phyloP scores from a whole-genome alignment of 2,888 invertebrate genomes.

The Pristionchus entomophagus region DNA sequence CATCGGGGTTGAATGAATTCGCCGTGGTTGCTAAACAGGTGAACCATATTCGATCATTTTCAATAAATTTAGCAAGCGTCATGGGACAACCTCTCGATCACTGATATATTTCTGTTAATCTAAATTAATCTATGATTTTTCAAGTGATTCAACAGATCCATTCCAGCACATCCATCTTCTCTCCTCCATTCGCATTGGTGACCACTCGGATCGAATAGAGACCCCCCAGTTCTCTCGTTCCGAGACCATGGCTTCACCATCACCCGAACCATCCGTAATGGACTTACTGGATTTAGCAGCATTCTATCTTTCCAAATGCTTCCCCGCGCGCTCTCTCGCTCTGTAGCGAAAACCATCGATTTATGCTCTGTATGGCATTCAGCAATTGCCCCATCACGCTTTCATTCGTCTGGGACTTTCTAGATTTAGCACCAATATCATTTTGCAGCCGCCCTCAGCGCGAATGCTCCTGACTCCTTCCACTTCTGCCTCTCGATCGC shows the following conservation, averaged over 20 bases:
- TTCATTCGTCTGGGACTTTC: too few relatives aligned
- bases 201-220: constrained; percentile 28
- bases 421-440: neutral
- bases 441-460: neutral
- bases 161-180: constrained; percentile 47
- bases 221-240: neutral
- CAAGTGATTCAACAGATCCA: too few relatives aligned
- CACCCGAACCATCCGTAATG: neutral
- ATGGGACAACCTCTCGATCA: too few relatives aligned
- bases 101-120: too few relatives aligned
- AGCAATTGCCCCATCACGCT: too few relatives aligned
- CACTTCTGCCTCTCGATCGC: neutral
- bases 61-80: too few relatives aligned
- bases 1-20: constrained; percentile 88
- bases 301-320: neutral
- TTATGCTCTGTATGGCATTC: too few relatives aligned
- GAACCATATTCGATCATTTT: too few relatives aligned
- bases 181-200: neutral
- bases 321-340: too few relatives aligned
- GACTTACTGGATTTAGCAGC: neutral
- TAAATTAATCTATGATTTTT: too few relatives aligned
- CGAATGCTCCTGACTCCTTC: constrained; percentile 30
- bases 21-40: constrained; percentile 77
- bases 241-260: neutral
- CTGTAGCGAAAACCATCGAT: too few relatives aligned